Base-by-base conservation (phyloP, 2,797 vertebrate genomes). In the Sus cebifrons region DNA sequence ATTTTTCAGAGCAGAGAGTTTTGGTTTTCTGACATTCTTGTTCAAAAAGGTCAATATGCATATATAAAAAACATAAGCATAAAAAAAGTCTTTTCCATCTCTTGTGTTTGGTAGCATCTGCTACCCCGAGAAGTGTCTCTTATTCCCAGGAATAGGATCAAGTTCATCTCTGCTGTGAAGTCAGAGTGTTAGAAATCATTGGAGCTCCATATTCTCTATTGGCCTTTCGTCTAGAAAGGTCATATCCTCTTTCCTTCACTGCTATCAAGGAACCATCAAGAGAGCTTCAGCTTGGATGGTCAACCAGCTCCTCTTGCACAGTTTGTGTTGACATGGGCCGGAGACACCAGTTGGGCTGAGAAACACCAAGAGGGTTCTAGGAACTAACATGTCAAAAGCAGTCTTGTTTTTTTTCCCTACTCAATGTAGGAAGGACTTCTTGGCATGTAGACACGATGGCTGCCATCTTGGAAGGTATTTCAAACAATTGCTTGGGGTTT, bases 401-500 rank as follows among this genome's bases (percentile, higher is more conserved):
- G 86, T 70, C 81, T 44, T 58, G 56, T 23, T 32, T 58, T 58
- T 27, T 27, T n/a, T 2, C 56, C 68, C 56, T 82, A 83, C 65
- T 49, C 70, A 93, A 75, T 14, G 62, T 1, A 65, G 85, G 77
- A 65, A 65, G 85, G 77, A 65, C 85, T 97, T 95, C 94, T 93
- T 89, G 68, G 96, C 86, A 81, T 82, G 70, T 89, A 89, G 82
- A 79, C 77, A 84, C 32, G 44, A 36, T 40, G 89, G 54, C 77
- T 91, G 92, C 94, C 86, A 58, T 12, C 95, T 64, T 44, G 27
- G 15, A 65, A 5, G 8, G 9, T 12, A 5, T 71, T 95, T 97
- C 94, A 96, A 96, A 82, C 99, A 97, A 97, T 98, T 89, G 98
- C 94, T 88, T 99, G 98, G 67, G 99, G 99, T 92, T 99, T 99